Conservation (phyloP, 2,797 vertebrate species). For the Argentina silus region DNA sequence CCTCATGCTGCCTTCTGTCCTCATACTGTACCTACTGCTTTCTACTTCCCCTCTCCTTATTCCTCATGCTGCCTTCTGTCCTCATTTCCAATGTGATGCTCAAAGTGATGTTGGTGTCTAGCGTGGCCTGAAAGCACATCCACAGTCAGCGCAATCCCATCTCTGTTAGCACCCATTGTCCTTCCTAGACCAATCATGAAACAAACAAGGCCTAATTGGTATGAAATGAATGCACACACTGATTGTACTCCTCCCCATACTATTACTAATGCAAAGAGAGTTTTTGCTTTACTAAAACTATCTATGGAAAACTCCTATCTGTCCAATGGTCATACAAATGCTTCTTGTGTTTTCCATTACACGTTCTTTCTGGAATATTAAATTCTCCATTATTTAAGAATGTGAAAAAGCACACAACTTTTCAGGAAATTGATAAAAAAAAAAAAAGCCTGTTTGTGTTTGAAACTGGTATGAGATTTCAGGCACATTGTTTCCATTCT, state of each 20-base stretch:
- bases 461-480: conserved; percentile 28
- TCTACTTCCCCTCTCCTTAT: too few relatives aligned
- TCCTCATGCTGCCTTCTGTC: background rate
- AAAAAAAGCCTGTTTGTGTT: conserved; percentile 52
- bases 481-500: conserved; percentile 51
- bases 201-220: background rate
- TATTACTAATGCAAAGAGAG: too few relatives aligned
- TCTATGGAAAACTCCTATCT: background rate
- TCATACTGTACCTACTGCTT: too few relatives aligned
- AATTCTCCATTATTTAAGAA: conserved; percentile 11
- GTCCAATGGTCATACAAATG: background rate
- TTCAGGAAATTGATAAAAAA: conserved; percentile 47
- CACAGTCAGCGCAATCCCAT: conserved; percentile 2
- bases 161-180: conserved; percentile 21
- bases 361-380: background rate
- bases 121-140: conserved; percentile 3
- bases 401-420: conserved; percentile 34
- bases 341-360: background rate
- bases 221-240: background rate
- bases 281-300: too few relatives aligned
- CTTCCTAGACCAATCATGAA: conserved; percentile 6
- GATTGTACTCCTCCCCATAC: background rate
- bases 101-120: conserved; percentile 1
- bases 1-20: conserved; percentile 7
- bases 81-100: conserved; percentile 7